These are phyloP conservation scores for Leucopternis melanops DNA, from an alignment of 2,113 vertebrate genomes.

Conservation along the genomic window DNA sequence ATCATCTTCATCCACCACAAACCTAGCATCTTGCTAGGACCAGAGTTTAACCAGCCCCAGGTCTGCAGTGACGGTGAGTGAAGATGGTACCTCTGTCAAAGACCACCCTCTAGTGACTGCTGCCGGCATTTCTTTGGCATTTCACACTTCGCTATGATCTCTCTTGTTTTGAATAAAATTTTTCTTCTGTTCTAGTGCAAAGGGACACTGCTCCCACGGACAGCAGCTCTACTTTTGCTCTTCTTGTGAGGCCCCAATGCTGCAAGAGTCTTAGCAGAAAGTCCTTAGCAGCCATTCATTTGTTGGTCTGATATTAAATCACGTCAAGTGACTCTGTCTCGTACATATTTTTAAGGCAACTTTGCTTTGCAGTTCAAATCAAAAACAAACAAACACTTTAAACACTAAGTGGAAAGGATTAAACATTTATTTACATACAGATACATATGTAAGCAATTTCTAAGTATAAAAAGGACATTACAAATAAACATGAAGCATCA, in stretches of 20 bases:
- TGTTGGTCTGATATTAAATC: not conserved
- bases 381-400: not conserved
- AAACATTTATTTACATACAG: conserved; percentile 75
- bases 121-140: not conserved
- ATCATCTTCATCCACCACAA: not conserved
- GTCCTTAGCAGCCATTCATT: not conserved
- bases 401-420: conserved; percentile 57
- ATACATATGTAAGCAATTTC: conserved; percentile 65
- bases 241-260: not conserved
- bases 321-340: not conserved
- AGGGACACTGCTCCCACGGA: not conserved
- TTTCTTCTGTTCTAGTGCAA: not conserved
- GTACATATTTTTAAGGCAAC: not conserved
- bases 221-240: not conserved
- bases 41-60: not conserved
- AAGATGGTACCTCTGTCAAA: not conserved
- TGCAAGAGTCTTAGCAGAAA: not conserved
- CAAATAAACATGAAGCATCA: conserved; percentile 64
- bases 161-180: not conserved
- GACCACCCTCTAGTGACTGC: conserved; percentile 9
- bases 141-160: fast-evolving
- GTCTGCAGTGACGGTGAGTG: not conserved
- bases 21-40: not conserved
- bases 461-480: conserved; percentile 63
- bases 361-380: not conserved